phyloP scores from a whole-genome alignment of 2,888 invertebrate species.

The Lepidocyrtinus sp. region DNA sequence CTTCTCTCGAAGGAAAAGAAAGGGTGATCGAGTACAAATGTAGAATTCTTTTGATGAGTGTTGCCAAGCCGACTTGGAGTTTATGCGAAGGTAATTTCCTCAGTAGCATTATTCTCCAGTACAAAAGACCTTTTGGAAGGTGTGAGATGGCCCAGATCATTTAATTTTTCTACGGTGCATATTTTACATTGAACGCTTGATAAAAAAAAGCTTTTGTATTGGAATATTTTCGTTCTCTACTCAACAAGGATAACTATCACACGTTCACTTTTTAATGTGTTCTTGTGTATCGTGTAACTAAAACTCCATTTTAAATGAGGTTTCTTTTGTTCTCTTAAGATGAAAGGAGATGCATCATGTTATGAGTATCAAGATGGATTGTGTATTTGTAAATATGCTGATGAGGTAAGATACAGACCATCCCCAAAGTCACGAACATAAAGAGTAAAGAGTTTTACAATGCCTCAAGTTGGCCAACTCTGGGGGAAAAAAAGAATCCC shows the following conservation, averaged over 20 bases:
- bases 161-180: not conserved
- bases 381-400: too few relatives aligned
- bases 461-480: too few relatives aligned
- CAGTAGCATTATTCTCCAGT: not conserved
- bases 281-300: not conserved
- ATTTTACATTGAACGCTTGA: too few relatives aligned
- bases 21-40: constrained; percentile 21
- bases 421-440: constrained; percentile 54
- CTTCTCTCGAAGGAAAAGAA: not conserved
- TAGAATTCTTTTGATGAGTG: not conserved
- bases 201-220: too few relatives aligned
- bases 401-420: constrained; percentile 14
- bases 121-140: not conserved
- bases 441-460: too few relatives aligned
- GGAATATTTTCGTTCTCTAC: not conserved
- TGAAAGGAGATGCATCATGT: not conserved
- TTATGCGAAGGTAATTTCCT: not conserved
- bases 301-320: not conserved
- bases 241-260: not conserved
- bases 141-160: constrained; percentile 4
- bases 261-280: not conserved
- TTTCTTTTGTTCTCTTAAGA: not conserved
- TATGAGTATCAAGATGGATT: too few relatives aligned
- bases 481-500: too few relatives aligned
- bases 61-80: constrained; percentile 2